Conservation (phyloP, 2,888 invertebrate genomes). For the Agrochola lychnidis region DNA sequence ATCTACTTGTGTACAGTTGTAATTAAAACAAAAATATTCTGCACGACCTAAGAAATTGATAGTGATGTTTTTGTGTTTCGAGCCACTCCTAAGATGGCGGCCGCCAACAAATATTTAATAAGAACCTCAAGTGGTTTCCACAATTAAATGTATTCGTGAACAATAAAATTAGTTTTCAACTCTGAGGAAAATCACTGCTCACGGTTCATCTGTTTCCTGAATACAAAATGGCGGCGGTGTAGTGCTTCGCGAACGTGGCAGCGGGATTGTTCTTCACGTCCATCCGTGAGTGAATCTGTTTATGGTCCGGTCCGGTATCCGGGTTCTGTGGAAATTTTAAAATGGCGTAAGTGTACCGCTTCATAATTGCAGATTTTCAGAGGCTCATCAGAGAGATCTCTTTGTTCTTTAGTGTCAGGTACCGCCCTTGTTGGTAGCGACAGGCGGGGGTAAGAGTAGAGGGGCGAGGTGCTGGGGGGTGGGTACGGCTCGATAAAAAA, state of each 20-base stretch:
- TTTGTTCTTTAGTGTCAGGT: background rate
- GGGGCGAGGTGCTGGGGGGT: background rate
- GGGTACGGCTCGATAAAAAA: too few species aligned
- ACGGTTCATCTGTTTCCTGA: background rate
- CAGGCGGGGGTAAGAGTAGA: too few species aligned
- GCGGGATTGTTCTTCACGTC: background rate
- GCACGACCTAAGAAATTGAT: too few species aligned
- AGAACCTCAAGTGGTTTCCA: background rate
- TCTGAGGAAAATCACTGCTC: background rate
- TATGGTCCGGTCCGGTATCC: background rate
- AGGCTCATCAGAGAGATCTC: background rate
- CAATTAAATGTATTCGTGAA: background rate
- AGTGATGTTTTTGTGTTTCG: too few species aligned
- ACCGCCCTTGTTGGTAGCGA: background rate
- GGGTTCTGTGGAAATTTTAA: background rate
- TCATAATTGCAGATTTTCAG: background rate
- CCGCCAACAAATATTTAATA: background rate
- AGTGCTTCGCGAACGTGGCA: background rate
- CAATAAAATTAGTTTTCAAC: background rate
- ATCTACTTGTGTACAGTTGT: background rate
- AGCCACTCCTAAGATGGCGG: background rate
- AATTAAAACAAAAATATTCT: too few species aligned
- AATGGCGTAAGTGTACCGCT: background rate
- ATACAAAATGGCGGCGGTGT: background rate
- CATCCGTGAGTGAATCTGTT: constrained; percentile 17